phyloP scores from a whole-genome alignment of 2,113 vertebrate genomes.

The Percina caprodes region DNA sequence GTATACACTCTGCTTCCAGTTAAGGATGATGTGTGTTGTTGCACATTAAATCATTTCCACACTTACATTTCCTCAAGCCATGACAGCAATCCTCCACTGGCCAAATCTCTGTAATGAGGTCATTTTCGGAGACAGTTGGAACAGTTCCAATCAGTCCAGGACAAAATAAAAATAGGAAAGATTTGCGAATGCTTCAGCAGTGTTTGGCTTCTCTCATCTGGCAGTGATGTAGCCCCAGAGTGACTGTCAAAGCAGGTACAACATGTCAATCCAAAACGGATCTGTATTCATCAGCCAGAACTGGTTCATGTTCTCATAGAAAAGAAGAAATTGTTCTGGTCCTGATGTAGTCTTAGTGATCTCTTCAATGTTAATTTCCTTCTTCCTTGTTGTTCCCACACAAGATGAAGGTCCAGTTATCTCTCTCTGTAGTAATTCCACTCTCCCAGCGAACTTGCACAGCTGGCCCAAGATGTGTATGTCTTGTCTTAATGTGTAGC shows the following conservation, averaged over 20 bases:
- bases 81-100: constrained; percentile 30
- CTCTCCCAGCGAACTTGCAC: constrained; percentile 21
- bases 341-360: constrained; percentile 2
- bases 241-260: constrained; percentile 25
- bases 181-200: constrained; percentile 8
- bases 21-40: neutral
- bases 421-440: constrained; percentile 20
- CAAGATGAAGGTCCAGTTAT: constrained; percentile 11
- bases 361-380: constrained; percentile 1
- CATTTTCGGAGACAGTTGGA: constrained; percentile 27
- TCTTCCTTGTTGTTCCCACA: neutral
- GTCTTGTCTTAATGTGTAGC: constrained; percentile 35
- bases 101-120: constrained; percentile 21
- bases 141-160: constrained; percentile 10
- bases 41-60: constrained; percentile 18
- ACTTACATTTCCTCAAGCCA: constrained; percentile 43
- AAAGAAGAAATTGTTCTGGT: constrained; percentile 8
- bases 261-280: constrained; percentile 21
- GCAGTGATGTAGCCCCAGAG: constrained; percentile 2
- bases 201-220: constrained; percentile 25
- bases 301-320: neutral
- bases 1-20: constrained; percentile 18
- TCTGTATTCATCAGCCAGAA: neutral
- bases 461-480: constrained; percentile 31
- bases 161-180: neutral